phyloP scores from a whole-genome alignment of 2,888 invertebrate species.

The Pemphredon lugubris region DNA sequence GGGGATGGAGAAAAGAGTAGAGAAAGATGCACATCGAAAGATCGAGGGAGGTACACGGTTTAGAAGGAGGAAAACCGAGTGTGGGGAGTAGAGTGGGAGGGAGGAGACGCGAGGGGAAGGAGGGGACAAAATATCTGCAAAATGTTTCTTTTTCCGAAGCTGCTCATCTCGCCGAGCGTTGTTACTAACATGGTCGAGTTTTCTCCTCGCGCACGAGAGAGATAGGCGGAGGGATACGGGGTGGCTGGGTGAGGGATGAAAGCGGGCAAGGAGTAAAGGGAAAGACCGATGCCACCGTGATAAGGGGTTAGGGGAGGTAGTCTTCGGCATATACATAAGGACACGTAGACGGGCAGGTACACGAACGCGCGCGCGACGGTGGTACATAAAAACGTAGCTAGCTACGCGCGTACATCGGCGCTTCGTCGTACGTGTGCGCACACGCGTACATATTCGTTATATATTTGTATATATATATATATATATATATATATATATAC shows the following conservation, averaged over 20 bases:
- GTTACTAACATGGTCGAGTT: constrained; percentile 62
- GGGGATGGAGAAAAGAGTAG: constrained; percentile 1
- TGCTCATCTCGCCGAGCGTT: constrained; percentile 59
- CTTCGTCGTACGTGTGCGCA: background rate
- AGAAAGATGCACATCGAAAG: background rate
- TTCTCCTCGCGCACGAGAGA: constrained; percentile 47
- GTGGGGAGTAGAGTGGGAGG: background rate
- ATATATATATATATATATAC: constrained; percentile 23
- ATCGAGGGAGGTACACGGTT: background rate
- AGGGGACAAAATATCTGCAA: constrained; percentile 37
- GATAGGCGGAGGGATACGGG: constrained; percentile 53
- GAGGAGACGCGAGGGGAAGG: constrained; percentile 3
- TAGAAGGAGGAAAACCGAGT: no score
- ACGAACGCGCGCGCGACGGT: constrained; percentile 32
- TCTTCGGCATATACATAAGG: constrained; percentile 56
- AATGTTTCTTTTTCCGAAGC: constrained; percentile 62
- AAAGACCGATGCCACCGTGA: constrained; percentile 49
- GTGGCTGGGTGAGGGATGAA: constrained; percentile 24
- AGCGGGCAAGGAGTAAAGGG: constrained; percentile 18
- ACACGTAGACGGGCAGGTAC: constrained; percentile 60
- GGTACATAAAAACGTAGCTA: constrained; percentile 24
- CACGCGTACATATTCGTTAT: constrained; percentile 13
- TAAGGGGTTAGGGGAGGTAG: constrained; percentile 50
- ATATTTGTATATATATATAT: constrained; percentile 20
- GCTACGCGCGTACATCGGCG: background rate